Evolutionary conservation across 2,888 invertebrate species (phyloP).

Genomic region (Yponomeuta sedellus): DNA sequence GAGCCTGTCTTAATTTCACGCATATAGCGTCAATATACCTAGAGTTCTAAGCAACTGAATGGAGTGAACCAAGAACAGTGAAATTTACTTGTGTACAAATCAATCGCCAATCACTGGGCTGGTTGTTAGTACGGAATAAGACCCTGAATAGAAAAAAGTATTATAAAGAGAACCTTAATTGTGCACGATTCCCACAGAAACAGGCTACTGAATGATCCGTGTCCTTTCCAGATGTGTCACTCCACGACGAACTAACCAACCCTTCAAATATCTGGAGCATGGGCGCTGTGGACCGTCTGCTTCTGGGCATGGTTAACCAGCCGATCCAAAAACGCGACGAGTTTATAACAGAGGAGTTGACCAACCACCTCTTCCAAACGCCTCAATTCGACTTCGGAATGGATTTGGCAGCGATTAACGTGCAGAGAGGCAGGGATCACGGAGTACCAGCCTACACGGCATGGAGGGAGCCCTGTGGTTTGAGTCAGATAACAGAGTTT

Average conservation of each 20-base stretch:
- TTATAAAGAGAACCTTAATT: too few relatives aligned
- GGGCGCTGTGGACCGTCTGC: conserved; percentile 86
- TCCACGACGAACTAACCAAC: conserved; percentile 86
- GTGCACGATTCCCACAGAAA: too few relatives aligned
- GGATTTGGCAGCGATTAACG: conserved; percentile 91
- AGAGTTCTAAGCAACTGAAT: too few relatives aligned
- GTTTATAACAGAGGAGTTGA: conserved; percentile 86
- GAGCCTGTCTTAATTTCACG: too few relatives aligned
- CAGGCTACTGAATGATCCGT: not conserved
- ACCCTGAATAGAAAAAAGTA: too few relatives aligned
- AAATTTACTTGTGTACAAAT: too few relatives aligned
- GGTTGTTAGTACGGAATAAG: too few relatives aligned
- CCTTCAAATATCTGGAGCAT: conserved; percentile 83
- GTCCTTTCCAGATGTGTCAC: conserved; percentile 80
- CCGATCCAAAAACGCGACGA: conserved; percentile 87
- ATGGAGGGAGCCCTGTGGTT: conserved; percentile 88
- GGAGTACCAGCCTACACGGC: conserved; percentile 87
- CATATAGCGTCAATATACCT: too few relatives aligned
- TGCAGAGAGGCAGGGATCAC: conserved; percentile 90
- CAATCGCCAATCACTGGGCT: too few relatives aligned
- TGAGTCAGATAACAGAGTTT: conserved; percentile 81
- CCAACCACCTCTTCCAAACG: conserved; percentile 89
- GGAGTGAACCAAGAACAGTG: too few relatives aligned
- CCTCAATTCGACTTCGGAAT: conserved; percentile 83
- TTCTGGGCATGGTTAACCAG: conserved; percentile 86